phyloP scores from a whole-genome alignment of 1,140 invertebrate genomes.

The Pseudomyrmex dendroicus region DNA sequence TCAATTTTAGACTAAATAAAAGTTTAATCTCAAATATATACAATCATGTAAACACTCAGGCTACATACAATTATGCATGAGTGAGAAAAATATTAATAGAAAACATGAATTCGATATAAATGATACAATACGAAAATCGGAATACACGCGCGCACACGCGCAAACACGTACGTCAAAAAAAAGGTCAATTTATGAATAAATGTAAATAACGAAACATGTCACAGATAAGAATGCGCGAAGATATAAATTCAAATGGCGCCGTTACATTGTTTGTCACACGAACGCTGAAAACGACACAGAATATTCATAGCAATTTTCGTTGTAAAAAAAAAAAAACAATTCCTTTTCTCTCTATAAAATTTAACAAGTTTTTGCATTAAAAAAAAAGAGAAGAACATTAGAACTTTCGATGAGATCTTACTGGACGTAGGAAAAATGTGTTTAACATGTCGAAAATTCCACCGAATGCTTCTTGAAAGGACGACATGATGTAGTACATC shows the following conservation, averaged over 20 bases:
- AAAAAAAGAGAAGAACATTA: background rate
- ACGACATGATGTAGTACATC: conserved; percentile 75
- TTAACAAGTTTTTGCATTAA: background rate
- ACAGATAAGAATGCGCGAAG: background rate
- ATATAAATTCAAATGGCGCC: conserved; percentile 60
- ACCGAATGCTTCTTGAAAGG: conserved; percentile 78
- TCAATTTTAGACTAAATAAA: too few relatives aligned
- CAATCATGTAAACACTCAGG: too few relatives aligned
- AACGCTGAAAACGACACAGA: conserved; percentile 72
- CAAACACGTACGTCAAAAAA: too few relatives aligned
- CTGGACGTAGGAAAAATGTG: conserved; percentile 74
- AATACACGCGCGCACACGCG: too few relatives aligned
- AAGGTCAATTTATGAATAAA: background rate
- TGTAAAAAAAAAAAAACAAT: background rate
- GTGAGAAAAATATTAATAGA: too few relatives aligned
- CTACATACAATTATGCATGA: too few relatives aligned
- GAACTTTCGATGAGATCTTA: conserved; percentile 67
- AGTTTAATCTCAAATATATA: too few relatives aligned
- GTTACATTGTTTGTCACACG: conserved; percentile 74
- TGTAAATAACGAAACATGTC: background rate
- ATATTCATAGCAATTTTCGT: conserved; percentile 41
- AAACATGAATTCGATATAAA: too few relatives aligned
- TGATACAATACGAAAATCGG: too few relatives aligned
- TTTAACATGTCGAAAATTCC: conserved; percentile 71
- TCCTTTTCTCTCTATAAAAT: background rate